Evolutionary conservation across 2,113 vertebrate species (phyloP).

Genomic region (Burhinus oedicnemus): DNA sequence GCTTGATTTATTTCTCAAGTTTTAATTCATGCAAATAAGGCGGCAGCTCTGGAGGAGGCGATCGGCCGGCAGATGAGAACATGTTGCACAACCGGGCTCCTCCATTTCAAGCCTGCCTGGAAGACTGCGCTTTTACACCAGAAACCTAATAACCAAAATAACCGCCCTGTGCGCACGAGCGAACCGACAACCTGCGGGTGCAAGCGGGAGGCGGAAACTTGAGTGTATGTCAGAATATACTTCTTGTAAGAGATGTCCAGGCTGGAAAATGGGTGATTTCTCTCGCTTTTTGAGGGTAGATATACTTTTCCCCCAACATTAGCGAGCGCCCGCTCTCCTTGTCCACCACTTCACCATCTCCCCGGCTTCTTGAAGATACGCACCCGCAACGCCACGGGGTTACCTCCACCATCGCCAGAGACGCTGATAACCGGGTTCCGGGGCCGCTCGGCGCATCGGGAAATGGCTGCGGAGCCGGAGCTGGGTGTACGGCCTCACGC

Average conservation of each 20-base stretch:
- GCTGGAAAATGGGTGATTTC: not conserved
- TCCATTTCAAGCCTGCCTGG: not conserved
- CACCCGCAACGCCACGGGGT: fast-evolving
- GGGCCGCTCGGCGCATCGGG: not conserved
- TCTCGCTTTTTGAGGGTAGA: not conserved
- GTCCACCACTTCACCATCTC: fast-evolving
- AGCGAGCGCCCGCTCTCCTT: not conserved
- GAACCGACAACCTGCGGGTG: fast-evolving
- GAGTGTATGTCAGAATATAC: fast-evolving
- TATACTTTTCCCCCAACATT: not conserved
- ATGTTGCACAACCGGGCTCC: not conserved
- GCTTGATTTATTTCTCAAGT: not conserved
- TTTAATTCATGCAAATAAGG: not conserved
- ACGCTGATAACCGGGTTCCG: fast-evolving
- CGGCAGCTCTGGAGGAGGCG: not conserved
- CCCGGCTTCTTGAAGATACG: too few relatives aligned
- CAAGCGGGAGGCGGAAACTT: not conserved
- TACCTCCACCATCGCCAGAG: not conserved
- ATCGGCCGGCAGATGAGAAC: fast-evolving
- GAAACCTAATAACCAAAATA: not conserved
- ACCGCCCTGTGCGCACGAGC: fast-evolving
- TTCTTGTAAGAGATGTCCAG: not conserved
- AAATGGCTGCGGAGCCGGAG: not conserved
- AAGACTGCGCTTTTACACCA: not conserved
- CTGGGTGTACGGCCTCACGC: not conserved